A percentile compares a stretch with the other conserved stretches of the same genome.
phyloP scores from a whole-genome alignment of 1,140 invertebrate species.

The Geopemphigus sp. region DNA sequence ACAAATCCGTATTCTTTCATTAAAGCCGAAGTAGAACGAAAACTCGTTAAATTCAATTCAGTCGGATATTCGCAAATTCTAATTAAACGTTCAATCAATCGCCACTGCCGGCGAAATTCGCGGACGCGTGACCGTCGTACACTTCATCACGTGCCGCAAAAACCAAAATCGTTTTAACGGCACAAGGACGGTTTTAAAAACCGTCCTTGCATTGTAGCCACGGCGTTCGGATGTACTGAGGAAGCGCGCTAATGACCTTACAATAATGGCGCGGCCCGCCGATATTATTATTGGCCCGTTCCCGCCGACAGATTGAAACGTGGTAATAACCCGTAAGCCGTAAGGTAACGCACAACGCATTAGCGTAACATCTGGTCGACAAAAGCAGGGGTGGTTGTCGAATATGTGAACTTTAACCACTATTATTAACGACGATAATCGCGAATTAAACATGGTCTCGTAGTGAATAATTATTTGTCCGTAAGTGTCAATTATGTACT shows the following conservation, averaged over 20 bases:
- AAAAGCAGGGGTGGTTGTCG: background rate
- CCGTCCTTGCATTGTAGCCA: background rate
- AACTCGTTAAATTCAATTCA: background rate
- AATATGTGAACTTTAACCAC: background rate
- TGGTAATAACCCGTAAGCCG: constrained; percentile 21
- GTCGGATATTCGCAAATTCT: background rate
- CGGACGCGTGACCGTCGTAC: too few relatives aligned
- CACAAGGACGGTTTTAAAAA: background rate
- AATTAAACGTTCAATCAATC: background rate
- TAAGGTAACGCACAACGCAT: constrained; percentile 10
- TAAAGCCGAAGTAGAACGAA: background rate
- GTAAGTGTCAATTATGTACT: too few relatives aligned
- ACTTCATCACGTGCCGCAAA: background rate
- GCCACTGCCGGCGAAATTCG: background rate
- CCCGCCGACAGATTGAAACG: background rate
- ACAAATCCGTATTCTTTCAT: too few relatives aligned
- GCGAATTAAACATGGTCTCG: background rate
- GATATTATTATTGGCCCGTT: constrained; percentile 7
- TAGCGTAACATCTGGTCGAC: constrained; percentile 25
- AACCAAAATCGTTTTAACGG: constrained; percentile 3
- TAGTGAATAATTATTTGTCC: background rate
- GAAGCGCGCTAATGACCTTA: constrained; percentile 19
- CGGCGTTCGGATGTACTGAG: background rate
- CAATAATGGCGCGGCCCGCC: background rate
- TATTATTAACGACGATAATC: background rate